These are phyloP conservation scores for Phyllotreta striolata DNA, from an alignment of 2,888 invertebrate species.

Conservation along the genomic window DNA sequence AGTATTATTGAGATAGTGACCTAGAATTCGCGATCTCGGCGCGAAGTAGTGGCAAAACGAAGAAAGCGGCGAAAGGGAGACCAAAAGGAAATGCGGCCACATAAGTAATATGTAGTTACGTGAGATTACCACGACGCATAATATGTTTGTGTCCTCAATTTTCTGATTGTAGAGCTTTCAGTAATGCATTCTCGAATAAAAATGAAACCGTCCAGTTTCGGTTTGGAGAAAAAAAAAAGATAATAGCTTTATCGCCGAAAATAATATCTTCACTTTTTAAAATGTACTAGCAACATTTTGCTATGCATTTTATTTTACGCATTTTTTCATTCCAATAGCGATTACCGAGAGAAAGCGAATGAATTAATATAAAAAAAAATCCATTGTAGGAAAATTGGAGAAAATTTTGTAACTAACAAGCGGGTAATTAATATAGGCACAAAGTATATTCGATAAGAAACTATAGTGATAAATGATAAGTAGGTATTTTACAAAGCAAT, in stretches of 20 bases:
- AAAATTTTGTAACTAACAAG: no score
- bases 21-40: constrained; percentile 54
- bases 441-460: no score
- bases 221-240: constrained; percentile 43
- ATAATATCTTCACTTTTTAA: constrained; percentile 28
- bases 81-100: constrained; percentile 60
- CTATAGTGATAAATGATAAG: no score
- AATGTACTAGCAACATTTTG: neutral
- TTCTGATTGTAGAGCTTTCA: constrained; percentile 48
- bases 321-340: no score
- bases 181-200: constrained; percentile 59
- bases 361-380: no score
- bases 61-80: constrained; percentile 62
- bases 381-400: no score
- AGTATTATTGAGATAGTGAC: constrained; percentile 61
- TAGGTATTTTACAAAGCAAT: no score
- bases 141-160: constrained; percentile 59
- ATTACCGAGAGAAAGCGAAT: no score
- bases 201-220: constrained; percentile 54
- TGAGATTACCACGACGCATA: constrained; percentile 61
- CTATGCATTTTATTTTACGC: no score
- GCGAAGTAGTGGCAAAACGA: constrained; percentile 61
- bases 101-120: constrained; percentile 61
- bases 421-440: no score
- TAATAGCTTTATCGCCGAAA: constrained; percentile 35